Percentiles rank a stretch among this genome's conserved stretches.
Conservation (phyloP, 2,113 vertebrate species). For the Pyxicephalus adspersus region DNA sequence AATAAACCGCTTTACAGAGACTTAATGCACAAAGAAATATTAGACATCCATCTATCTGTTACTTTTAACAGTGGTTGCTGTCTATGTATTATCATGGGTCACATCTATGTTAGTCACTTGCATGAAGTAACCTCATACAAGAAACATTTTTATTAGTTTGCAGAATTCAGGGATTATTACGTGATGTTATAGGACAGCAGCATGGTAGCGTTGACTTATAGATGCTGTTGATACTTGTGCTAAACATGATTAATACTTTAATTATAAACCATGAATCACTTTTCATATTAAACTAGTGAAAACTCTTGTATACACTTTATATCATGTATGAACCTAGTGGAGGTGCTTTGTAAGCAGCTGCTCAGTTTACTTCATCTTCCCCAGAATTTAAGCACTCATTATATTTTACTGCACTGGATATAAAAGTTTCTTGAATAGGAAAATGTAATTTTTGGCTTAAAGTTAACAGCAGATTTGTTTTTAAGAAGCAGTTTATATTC, state of each 20-base stretch:
- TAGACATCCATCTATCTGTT: no score
- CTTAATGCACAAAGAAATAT: no score
- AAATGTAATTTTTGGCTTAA: constrained; percentile 52
- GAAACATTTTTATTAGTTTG: not conserved
- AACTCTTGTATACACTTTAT: constrained; percentile 14
- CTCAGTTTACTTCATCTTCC: constrained; percentile 49
- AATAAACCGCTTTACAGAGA: no score
- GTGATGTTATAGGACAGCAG: not conserved
- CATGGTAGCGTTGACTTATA: not conserved
- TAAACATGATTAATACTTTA: constrained; percentile 32
- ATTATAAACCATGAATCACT: constrained; percentile 44
- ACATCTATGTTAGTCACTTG: not conserved
- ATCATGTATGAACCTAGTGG: constrained; percentile 27
- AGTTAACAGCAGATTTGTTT: constrained; percentile 55
- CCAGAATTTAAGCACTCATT: constrained; percentile 52
- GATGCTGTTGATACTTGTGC: constrained; percentile 18
- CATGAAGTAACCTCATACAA: not conserved
- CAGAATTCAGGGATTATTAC: not conserved
- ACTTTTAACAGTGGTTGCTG: not conserved
- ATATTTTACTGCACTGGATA: constrained; percentile 55
- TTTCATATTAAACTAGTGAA: constrained; percentile 24
- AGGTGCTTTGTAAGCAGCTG: constrained; percentile 50
- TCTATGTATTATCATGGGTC: not conserved
- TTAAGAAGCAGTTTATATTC: constrained; percentile 54
- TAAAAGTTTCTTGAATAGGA: constrained; percentile 56